Percentiles rank a stretch among this genome's conserved stretches.
phyloP scores from a whole-genome alignment of 2,113 vertebrate species.

The Alouatta palliata region DNA sequence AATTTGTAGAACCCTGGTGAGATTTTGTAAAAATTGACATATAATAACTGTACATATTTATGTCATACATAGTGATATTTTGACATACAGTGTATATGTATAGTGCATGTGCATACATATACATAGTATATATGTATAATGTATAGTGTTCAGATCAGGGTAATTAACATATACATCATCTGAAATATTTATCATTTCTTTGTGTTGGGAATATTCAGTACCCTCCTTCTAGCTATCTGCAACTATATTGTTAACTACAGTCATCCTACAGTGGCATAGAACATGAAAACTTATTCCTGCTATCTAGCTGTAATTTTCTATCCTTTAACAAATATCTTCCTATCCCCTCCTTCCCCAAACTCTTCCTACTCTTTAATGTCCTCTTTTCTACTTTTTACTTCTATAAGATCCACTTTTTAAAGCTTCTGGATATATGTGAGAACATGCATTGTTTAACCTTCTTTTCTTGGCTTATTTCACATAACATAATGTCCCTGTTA shows the following conservation, averaged over 20 bases:
- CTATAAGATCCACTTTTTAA: neutral
- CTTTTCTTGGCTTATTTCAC: neutral
- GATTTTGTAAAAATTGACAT: neutral
- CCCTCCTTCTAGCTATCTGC: neutral
- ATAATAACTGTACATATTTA: neutral
- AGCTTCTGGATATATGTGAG: neutral
- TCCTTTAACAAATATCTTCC: neutral
- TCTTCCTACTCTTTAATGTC: neutral
- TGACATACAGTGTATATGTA: neutral
- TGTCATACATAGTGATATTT: neutral
- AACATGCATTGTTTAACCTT: neutral
- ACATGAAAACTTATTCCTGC: neutral
- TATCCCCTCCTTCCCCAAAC: neutral
- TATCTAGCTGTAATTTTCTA: neutral
- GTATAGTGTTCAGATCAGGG: neutral
- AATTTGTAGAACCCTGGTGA: neutral
- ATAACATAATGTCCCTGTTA: neutral
- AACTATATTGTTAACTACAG: neutral
- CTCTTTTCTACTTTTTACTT: neutral
- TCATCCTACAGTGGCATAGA: neutral
- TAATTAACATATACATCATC: neutral
- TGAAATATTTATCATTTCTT: neutral
- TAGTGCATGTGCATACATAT: too few relatives aligned
- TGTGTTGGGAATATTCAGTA: neutral
- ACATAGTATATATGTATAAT: neutral